Conservation (phyloP, 2,888 invertebrate genomes). For the Apodemia zela region DNA sequence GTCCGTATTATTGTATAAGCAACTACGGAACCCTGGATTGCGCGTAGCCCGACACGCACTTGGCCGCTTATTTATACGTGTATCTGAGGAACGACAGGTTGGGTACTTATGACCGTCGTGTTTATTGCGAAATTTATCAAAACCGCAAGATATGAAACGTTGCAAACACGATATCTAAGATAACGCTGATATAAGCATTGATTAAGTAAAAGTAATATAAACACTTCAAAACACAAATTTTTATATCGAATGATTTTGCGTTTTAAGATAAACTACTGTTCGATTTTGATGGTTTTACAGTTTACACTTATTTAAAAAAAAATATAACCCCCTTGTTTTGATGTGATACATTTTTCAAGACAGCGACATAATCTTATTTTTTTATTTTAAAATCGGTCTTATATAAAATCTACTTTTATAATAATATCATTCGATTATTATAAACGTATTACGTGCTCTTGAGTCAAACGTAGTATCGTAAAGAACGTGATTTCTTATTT, state of each 20-base stretch:
- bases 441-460: neutral
- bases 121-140: slow-evolving; percentile 12
- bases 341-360: no score
- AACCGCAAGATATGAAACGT: slow-evolving; percentile 2
- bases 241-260: neutral
- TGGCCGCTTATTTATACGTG: no score
- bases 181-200: slow-evolving; percentile 4
- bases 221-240: neutral
- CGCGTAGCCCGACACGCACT: neutral
- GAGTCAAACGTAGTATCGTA: neutral
- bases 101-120: neutral
- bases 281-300: no score
- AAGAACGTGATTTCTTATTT: neutral
- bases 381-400: neutral
- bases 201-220: neutral
- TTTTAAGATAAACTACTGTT: no score
- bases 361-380: neutral
- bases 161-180: slow-evolving; percentile 11
- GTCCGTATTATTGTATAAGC: no score
- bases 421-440: neutral
- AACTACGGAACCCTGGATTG: no score
- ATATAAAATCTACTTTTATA: neutral
- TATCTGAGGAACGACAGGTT: neutral
- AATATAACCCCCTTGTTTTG: no score
- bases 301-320: no score